Conservation (phyloP, 2,113 vertebrate species). For the Alouatta palliata region DNA sequence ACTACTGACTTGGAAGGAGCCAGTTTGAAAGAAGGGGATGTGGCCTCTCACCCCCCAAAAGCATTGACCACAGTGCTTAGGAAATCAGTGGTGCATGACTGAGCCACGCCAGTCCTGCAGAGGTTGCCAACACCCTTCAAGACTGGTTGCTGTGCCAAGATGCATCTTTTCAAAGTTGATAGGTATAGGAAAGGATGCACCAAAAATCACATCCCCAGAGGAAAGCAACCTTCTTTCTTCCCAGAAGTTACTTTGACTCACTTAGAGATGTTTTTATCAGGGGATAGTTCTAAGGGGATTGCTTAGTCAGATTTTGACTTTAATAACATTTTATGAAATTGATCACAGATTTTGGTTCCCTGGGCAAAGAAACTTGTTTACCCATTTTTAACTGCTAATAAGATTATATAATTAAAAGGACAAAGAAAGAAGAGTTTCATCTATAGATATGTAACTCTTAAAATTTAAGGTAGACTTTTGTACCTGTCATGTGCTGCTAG, state of each 20-base stretch:
- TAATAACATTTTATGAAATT: not conserved
- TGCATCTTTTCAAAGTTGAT: not conserved
- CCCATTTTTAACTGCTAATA: not conserved
- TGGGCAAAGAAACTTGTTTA: not conserved
- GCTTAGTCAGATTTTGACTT: not conserved
- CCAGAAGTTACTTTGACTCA: not conserved
- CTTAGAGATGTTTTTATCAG: not conserved
- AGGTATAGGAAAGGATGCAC: not conserved
- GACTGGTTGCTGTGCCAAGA: not conserved
- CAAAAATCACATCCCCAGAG: slow-evolving; percentile 7
- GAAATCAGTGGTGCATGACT: not conserved
- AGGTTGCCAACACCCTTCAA: not conserved
- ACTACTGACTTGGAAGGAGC: not conserved
- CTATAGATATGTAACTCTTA: not conserved
- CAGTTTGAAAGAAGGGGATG: not conserved
- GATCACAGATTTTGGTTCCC: not conserved
- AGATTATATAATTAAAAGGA: not conserved
- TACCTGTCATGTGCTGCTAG: not conserved
- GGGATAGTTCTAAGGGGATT: not conserved
- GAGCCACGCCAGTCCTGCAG: not conserved
- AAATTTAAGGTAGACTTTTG: not conserved
- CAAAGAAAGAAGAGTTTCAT: not conserved
- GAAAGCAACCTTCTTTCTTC: not conserved
- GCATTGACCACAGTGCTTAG: not conserved
- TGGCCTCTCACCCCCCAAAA: not conserved